These are phyloP conservation scores for Papilio xuthus DNA, from an alignment of 1,140 invertebrate genomes.

Conservation along the genomic window DNA sequence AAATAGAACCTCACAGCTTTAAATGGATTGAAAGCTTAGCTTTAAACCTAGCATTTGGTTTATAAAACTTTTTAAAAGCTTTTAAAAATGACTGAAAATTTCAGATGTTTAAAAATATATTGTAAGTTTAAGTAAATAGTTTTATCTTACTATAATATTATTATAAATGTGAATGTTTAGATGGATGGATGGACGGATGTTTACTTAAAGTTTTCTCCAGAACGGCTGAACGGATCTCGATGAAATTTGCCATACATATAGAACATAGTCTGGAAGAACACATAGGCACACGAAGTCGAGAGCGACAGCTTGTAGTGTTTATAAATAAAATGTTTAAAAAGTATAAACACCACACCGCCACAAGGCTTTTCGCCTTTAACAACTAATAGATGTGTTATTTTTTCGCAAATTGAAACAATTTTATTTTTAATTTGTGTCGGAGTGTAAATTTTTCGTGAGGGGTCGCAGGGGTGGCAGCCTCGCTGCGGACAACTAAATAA, in stretches of 20 bases:
- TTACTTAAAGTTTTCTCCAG: no score
- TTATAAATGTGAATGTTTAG: no score
- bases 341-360: neutral
- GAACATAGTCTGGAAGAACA: no score
- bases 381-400: neutral
- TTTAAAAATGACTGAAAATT: neutral
- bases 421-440: slow-evolving; percentile 1
- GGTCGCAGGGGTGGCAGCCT: neutral
- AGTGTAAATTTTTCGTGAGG: neutral
- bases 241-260: no score
- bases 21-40: neutral
- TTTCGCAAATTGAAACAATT: neutral
- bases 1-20: neutral
- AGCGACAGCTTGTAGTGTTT: no score
- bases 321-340: neutral
- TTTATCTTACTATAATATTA: no score
- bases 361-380: neutral
- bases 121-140: neutral
- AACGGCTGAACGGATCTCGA: no score
- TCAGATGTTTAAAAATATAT: neutral
- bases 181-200: no score
- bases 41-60: neutral
- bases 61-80: slow-evolving; percentile 2
- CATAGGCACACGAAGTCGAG: no score
- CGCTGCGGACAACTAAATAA: slow-evolving; percentile 22